Conservation (phyloP, 92 coral and sea anemone genomes). For the Montipora capitata region DNA sequence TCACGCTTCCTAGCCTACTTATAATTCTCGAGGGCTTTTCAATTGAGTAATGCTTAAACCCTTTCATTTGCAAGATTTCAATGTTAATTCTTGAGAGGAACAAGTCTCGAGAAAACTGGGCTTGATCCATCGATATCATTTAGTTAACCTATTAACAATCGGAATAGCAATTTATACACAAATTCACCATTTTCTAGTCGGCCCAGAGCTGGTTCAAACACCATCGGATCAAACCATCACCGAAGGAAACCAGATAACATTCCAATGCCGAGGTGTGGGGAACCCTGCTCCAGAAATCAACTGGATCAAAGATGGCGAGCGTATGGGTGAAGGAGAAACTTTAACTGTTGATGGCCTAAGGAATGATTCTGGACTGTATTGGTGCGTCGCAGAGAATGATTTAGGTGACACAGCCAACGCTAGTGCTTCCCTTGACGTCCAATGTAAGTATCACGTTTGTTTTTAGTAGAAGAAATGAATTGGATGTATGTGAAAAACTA, state of each 20-base stretch:
- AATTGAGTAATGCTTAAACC: no score
- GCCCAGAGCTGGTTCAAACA: not conserved
- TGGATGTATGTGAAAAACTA: no score
- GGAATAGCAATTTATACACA: no score
- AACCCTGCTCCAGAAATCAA: slow-evolving; percentile 5
- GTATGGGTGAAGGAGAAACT: not conserved
- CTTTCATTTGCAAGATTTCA: no score
- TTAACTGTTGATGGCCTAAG: not conserved
- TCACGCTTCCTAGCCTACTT: no score
- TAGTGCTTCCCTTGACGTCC: slow-evolving; percentile 18
- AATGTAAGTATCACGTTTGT: not conserved
- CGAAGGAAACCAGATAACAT: not conserved
- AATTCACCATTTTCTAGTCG: not conserved
- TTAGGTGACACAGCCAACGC: not conserved
- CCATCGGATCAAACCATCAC: not conserved
- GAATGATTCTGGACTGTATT: slow-evolving; percentile 12
- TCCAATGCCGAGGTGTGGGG: not conserved
- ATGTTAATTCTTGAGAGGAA: no score
- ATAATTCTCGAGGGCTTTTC: no score
- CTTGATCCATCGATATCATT: no score
- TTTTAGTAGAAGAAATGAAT: no score
- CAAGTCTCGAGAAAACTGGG: no score
- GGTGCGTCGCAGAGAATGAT: slow-evolving; percentile 9
- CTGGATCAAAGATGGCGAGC: slow-evolving; percentile 17
- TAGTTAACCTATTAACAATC: no score